Percentiles rank a stretch among this genome's conserved stretches.
Conservation (phyloP, 2,113 vertebrate species). For the Lucifuga dentata region DNA sequence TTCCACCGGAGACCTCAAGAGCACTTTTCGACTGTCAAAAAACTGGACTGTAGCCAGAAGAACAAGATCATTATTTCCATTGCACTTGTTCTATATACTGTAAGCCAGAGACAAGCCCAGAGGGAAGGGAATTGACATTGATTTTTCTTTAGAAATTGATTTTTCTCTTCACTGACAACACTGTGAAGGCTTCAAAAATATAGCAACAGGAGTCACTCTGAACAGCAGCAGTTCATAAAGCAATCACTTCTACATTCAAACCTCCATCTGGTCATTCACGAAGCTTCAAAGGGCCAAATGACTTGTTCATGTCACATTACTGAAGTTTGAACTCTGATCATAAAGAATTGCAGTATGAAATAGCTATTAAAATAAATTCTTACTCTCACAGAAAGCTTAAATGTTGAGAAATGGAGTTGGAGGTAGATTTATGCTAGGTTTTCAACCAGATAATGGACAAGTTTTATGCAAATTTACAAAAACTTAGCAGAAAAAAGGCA, state of each 20-base stretch:
- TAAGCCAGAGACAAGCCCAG: slow-evolving; percentile 61
- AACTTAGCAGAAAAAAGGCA: too few relatives aligned
- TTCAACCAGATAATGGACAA: too few relatives aligned
- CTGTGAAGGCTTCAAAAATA: slow-evolving; percentile 67
- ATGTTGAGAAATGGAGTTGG: not conserved
- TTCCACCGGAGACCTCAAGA: slow-evolving; percentile 70
- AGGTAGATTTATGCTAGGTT: too few relatives aligned
- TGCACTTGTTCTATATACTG: slow-evolving; percentile 74
- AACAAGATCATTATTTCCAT: slow-evolving; percentile 76
- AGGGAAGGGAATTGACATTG: slow-evolving; percentile 77
- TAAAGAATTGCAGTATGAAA: not conserved
- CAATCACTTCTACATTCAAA: slow-evolving; percentile 36
- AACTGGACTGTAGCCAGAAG: slow-evolving; percentile 60
- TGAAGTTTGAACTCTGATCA: slow-evolving; percentile 10
- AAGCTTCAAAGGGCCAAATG: slow-evolving; percentile 13
- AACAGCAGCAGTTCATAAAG: slow-evolving; percentile 58
- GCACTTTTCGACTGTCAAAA: slow-evolving; percentile 65
- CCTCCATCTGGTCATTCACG: slow-evolving; percentile 12
- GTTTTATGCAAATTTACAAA: too few relatives aligned
- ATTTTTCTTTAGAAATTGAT: slow-evolving; percentile 80
- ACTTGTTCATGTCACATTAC: slow-evolving; percentile 1
- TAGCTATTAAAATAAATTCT: slow-evolving; percentile 2
- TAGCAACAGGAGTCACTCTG: slow-evolving; percentile 66
- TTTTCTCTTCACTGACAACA: slow-evolving; percentile 76
- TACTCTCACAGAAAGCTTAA: not conserved